Evolutionary conservation across 2,888 invertebrate species (phyloP).

Genomic region (Icerya purchasi): DNA sequence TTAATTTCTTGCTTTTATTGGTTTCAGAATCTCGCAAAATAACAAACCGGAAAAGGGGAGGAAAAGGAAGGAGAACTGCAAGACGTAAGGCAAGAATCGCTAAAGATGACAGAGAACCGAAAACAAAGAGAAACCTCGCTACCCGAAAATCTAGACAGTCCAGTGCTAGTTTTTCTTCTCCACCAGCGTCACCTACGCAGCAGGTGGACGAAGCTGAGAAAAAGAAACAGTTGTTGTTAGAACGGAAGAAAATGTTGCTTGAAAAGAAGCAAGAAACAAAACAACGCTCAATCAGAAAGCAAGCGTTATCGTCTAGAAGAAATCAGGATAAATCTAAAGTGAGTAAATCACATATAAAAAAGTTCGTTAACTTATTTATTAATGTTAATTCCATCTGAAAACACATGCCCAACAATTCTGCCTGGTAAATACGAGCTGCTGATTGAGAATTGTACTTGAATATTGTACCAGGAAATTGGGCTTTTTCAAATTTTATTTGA

Average conservation of each 20-base stretch:
- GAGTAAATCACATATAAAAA: too few species aligned
- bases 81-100: conserved; percentile 4
- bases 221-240: conserved; percentile 14
- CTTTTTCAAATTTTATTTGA: too few species aligned
- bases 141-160: conserved; percentile 12
- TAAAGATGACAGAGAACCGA: conserved; percentile 5
- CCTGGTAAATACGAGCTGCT: too few species aligned
- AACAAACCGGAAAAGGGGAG: conserved; percentile 9
- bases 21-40: neutral
- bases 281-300: conserved; percentile 18
- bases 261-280: conserved; percentile 27
- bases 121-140: conserved; percentile 1
- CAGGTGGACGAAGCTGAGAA: conserved; percentile 22
- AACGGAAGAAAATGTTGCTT: conserved; percentile 23
- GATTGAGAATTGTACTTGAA: too few species aligned
- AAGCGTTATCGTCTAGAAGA: neutral
- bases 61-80: conserved; percentile 8
- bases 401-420: too few species aligned
- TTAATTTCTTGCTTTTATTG: too few species aligned
- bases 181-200: conserved; percentile 18
- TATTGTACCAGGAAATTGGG: too few species aligned
- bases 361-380: too few species aligned
- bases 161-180: conserved; percentile 17
- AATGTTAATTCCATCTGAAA: too few species aligned
- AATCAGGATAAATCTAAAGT: neutral